Conservation (phyloP, 2,888 invertebrate genomes). For the Drosophila barbarae region DNA sequence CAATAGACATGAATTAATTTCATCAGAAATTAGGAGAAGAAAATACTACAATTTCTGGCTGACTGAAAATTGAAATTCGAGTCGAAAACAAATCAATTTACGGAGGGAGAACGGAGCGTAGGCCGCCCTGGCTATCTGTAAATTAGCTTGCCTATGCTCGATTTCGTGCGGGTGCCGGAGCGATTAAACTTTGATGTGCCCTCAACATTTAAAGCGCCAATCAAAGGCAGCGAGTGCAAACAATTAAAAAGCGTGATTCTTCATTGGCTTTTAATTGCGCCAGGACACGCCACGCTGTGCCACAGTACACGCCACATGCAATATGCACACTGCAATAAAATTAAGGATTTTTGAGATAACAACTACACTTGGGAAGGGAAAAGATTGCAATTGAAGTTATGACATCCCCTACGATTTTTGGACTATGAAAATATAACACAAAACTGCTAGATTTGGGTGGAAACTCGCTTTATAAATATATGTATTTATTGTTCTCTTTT, state of each 20-base stretch:
- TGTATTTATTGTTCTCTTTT: no score
- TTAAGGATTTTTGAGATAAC: background rate
- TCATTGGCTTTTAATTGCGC: constrained; percentile 65
- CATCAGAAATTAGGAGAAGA: constrained; percentile 21
- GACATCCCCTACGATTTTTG: no score
- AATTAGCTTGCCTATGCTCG: constrained; percentile 44
- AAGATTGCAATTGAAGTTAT: background rate
- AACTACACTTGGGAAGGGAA: background rate
- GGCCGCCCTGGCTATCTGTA: constrained; percentile 7
- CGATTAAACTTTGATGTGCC: constrained; percentile 61
- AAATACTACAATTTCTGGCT: constrained; percentile 26
- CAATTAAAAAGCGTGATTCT: constrained; percentile 61
- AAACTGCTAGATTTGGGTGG: no score
- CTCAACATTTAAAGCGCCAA: constrained; percentile 60
- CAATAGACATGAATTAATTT: constrained; percentile 25
- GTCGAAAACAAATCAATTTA: constrained; percentile 22
- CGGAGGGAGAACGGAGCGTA: background rate
- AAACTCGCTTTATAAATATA: no score
- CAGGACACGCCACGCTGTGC: constrained; percentile 57
- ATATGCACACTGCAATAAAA: constrained; percentile 13
- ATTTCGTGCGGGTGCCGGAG: constrained; percentile 39
- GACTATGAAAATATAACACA: no score
- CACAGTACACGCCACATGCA: constrained; percentile 18
- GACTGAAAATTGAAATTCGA: constrained; percentile 11
- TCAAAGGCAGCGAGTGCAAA: constrained; percentile 60